Evolutionary conservation across 1,140 invertebrate genomes (phyloP), one percentile per base, ranked within the genome.

Genomic region (Meloidogyne chitwoodi): DNA sequence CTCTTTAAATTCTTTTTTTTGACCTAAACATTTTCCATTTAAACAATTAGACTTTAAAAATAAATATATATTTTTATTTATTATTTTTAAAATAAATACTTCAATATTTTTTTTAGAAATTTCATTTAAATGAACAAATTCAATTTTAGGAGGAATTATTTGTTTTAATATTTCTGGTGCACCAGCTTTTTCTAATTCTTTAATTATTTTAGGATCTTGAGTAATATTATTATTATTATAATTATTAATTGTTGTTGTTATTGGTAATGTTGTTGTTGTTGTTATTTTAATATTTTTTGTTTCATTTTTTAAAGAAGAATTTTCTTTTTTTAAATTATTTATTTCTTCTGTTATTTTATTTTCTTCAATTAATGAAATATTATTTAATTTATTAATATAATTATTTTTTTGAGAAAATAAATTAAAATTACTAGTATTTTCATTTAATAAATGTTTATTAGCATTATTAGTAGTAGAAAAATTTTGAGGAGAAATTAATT

Each of bases 1-100:
- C 14, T 73, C 56, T 16, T 63, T 38, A 63, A 73, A 64, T 63
- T 73, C 71, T 24, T 61, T 44, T 24, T 65, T 73, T 31, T 73
- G 71, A 24, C 38, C 29, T n/a, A 73, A 63, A 73, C 71, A 73
- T 63, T 73, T 73, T 38, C 71, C 41, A 24, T 64, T 64, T 61
- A 24, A 56, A 73, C 71, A 73, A 63, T 24, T 64, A 29, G 61
- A 61, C 71, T 73, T 11, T 27, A 63, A 62, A 38, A n/a, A n/a
- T n/a, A n/a, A n/a, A 41, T 34, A 29, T 48, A 29, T 61, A 14
- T 31, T 24, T 63, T 72, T 31, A 73, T 61, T 34, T 27, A 16
- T 11, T 24, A 62, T 10, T 10, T 2, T 4, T 16, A 24, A 31
- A 16, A 29, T 14, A 29, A 24, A 27, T 24, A 73, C 71, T 64